Evolutionary conservation across 2,888 invertebrate species (phyloP).

Genomic region (Chloromyia formosa): DNA sequence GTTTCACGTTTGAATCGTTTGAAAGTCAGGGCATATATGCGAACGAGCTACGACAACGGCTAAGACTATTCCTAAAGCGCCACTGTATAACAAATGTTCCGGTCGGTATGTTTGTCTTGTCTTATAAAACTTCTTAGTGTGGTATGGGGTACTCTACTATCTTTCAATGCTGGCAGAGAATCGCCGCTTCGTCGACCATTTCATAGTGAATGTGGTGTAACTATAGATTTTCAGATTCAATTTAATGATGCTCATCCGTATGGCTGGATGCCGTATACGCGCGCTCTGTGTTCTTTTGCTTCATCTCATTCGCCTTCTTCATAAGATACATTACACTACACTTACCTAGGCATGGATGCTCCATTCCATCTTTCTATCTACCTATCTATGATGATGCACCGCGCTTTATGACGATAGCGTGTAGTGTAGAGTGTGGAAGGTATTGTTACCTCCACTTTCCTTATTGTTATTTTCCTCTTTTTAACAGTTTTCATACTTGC

Average conservation of each 20-base stretch:
- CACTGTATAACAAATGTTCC: constrained; percentile 64
- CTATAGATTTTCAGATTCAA: constrained; percentile 26
- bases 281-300: not conserved
- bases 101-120: constrained; percentile 61
- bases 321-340: too few relatives aligned
- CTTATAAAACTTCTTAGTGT: constrained; percentile 62
- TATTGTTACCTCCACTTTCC: constrained; percentile 39
- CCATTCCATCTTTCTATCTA: constrained; percentile 1
- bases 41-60: constrained; percentile 48
- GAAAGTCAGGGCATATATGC: constrained; percentile 19
- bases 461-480: constrained; percentile 34
- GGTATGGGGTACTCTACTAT: constrained; percentile 18
- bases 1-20: constrained; percentile 39
- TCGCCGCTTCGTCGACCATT: constrained; percentile 18
- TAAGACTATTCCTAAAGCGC: constrained; percentile 59
- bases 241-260: constrained; percentile 30
- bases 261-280: not conserved
- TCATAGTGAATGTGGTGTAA: constrained; percentile 22
- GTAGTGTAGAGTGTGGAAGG: not conserved
- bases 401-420: not conserved
- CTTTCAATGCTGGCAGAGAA: constrained; percentile 13
- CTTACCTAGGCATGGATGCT: constrained; percentile 3
- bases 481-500: constrained; percentile 18
- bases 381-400: too few relatives aligned
- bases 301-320: constrained; percentile 27